These are phyloP conservation scores for Macrosteles quadrilineatus DNA, from an alignment of 1,140 invertebrate genomes.

Conservation along the genomic window DNA sequence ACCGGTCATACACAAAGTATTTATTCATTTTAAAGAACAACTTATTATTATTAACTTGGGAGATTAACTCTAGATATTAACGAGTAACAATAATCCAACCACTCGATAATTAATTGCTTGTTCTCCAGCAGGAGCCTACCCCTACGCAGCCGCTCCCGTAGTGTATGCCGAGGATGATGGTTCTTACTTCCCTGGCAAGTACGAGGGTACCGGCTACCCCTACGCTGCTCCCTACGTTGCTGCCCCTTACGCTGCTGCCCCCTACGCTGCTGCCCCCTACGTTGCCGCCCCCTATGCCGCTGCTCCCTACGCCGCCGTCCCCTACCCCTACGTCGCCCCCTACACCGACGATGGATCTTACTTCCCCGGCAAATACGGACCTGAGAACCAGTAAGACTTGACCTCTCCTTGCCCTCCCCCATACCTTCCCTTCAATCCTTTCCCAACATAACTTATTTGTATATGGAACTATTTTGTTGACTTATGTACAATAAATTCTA, in stretches of 20 bases:
- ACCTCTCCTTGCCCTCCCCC: neutral
- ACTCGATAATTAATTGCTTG: neutral
- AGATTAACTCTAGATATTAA: too few relatives aligned
- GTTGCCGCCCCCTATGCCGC: constrained; percentile 14
- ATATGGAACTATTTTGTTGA: neutral
- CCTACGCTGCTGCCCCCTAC: constrained; percentile 19
- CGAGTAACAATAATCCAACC: too few relatives aligned
- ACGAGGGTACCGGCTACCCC: constrained; percentile 26
- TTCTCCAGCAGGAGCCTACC: neutral
- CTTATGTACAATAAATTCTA: constrained; percentile 14
- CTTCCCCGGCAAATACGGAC: constrained; percentile 43
- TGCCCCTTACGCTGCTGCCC: constrained; percentile 28
- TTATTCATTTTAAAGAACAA: too few relatives aligned
- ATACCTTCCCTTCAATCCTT: neutral
- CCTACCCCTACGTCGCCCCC: neutral
- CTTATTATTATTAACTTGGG: too few relatives aligned
- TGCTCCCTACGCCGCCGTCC: constrained; percentile 14
- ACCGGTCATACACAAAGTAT: too few relatives aligned
- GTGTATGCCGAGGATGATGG: constrained; percentile 35
- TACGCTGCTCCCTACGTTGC: constrained; percentile 33
- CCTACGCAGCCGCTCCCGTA: neutral
- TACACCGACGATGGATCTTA: constrained; percentile 40
- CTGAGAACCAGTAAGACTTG: constrained; percentile 11
- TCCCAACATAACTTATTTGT: constrained; percentile 9
- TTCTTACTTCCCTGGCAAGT: constrained; percentile 40